Percentiles rank a stretch among this genome's conserved stretches.
These are phyloP conservation scores for Lasiurus cinereus DNA, from an alignment of 2,113 vertebrate species.

Conservation along the genomic window DNA sequence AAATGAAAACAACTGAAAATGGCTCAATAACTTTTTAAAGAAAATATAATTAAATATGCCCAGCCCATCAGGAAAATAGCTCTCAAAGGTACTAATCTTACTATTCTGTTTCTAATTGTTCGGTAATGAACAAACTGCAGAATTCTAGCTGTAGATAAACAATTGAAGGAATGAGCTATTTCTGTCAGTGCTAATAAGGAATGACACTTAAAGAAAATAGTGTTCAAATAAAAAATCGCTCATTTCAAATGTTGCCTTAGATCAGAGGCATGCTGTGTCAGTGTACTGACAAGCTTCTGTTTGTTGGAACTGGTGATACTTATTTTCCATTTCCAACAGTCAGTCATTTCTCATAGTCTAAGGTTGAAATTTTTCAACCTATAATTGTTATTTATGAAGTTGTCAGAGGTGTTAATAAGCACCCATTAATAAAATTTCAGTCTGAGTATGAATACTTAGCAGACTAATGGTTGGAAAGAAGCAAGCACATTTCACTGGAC, in stretches of 20 bases:
- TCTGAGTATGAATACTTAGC: constrained; percentile 64
- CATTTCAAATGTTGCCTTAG: constrained; percentile 5
- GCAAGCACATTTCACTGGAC: constrained; percentile 14
- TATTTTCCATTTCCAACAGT: constrained; percentile 55
- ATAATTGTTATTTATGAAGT: constrained; percentile 81
- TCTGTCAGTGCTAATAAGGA: constrained; percentile 51
- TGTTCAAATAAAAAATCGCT: constrained; percentile 48
- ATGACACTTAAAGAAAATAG: constrained; percentile 59
- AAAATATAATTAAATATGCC: not conserved
- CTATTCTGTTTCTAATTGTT: not conserved
- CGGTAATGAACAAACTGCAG: not conserved
- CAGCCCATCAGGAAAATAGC: not conserved
- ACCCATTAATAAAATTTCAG: constrained; percentile 72
- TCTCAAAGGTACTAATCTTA: not conserved
- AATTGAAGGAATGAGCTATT: constrained; percentile 29
- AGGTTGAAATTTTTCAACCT: constrained; percentile 47
- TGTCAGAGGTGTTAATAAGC: constrained; percentile 77
- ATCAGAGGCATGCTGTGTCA: not conserved
- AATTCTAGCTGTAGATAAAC: constrained; percentile 26
- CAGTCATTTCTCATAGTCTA: constrained; percentile 55
- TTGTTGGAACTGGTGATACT: not conserved
- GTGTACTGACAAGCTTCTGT: constrained; percentile 15
- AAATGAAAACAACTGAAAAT: not conserved
- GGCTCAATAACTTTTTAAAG: not conserved
- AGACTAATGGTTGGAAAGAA: constrained; percentile 54